Evolutionary conservation across 35 echinoderm and acorn worm species (phyloP).

Genomic region (Amphiura filiformis): DNA sequence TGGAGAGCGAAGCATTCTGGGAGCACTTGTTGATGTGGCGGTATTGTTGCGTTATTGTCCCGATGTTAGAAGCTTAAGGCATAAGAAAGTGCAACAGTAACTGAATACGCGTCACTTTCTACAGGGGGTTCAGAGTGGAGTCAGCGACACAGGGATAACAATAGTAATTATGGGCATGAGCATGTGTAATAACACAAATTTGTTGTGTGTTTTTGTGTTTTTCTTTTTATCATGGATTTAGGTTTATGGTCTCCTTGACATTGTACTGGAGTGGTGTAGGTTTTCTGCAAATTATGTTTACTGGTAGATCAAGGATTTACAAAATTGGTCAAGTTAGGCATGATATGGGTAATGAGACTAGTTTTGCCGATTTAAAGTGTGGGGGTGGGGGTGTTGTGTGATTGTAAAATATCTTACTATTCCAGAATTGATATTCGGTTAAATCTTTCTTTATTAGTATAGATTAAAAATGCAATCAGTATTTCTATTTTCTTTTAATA

Average conservation of each 20-base stretch:
- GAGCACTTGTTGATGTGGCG: not conserved
- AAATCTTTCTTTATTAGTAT: too few relatives aligned
- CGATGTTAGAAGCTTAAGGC: not conserved
- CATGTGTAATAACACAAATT: slow-evolving; percentile 8
- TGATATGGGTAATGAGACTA: too few relatives aligned
- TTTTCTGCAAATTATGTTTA: too few relatives aligned
- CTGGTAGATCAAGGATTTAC: too few relatives aligned
- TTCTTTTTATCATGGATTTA: not conserved
- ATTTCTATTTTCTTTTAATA: too few relatives aligned
- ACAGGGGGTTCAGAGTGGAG: not conserved
- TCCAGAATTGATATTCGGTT: too few relatives aligned
- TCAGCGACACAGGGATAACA: not conserved
- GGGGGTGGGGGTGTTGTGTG: too few relatives aligned
- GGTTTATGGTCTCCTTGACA: not conserved
- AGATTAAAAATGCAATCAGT: too few relatives aligned
- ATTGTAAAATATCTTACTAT: too few relatives aligned
- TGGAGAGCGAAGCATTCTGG: not conserved
- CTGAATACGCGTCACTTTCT: not conserved
- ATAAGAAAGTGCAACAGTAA: not conserved
- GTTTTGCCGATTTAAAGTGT: too few relatives aligned
- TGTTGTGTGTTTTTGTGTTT: not conserved
- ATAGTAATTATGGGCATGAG: not conserved
- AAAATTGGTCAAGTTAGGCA: too few relatives aligned
- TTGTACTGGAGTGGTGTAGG: too few relatives aligned
- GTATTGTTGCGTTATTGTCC: not conserved